Evolutionary conservation across 2,113 vertebrate species (phyloP), one percentile per base, ranked within the genome.

Genomic region (Antechinus flavipes): DNA sequence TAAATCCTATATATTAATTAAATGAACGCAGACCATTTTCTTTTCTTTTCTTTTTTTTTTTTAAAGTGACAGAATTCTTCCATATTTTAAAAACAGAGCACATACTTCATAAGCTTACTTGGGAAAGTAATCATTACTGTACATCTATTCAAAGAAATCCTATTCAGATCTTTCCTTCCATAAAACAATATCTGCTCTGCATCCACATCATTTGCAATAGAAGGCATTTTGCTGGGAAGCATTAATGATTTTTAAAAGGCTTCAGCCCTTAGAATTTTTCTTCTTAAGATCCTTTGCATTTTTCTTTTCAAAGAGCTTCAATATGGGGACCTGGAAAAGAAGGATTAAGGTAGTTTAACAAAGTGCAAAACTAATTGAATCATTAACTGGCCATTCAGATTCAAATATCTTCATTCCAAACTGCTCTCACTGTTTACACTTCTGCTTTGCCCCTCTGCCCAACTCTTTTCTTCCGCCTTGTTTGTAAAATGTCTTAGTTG

Each of bases 361-460:
- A 98, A 98, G 97, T 98, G 98, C 98, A 98, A 99, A 99, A 98
- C 98, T 98, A 99, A 98, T 99, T 98, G 98, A 99, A 99, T 99
- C 97, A 98, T 99, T 99, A 99, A 98, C 98, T 98, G 97, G 93
- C 98, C 97, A 99, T 99, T 99, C 98, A 98, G 96, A 99, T 99
- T 99, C 98, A 99, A 99, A 99, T 98, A 97, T 98, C 97, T 98
- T 98, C 97, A 98, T 98, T 98, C 98, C 97, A 98, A 90, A 94
- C 97, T 93, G 91, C 96, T 97, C 97, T 95, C 24, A 54, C 16
- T 98, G 97, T 99, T 99, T 99, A 97, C 97, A 97, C 94, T 98
- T 98, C 98, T 98, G 94, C 98, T 98, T 97, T 98, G 84, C 93
- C 94, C 68, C 94, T 98, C 95, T 94, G 95, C 50, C 76, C 96